Percentiles rank a stretch among this genome's conserved stretches.
Conservation (phyloP, 2,797 vertebrate species). For the Bradypus variegatus region DNA sequence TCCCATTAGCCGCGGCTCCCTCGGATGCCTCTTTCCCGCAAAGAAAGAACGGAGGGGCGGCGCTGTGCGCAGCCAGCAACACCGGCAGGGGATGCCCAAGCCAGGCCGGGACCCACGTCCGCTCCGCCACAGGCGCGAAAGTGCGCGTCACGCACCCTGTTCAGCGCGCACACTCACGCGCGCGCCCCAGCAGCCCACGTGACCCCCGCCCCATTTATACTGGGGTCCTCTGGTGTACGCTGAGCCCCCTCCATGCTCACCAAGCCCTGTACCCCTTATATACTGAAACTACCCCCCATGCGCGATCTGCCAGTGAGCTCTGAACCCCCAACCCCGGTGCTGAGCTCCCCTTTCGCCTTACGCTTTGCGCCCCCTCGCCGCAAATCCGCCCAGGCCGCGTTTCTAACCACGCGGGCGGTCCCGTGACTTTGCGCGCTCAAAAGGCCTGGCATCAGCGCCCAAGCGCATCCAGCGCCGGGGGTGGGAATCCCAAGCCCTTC, state of each 20-base stretch:
- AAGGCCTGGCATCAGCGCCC: too few species aligned
- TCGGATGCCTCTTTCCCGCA: background rate
- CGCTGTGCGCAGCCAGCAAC: too few species aligned
- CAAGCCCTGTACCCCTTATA: too few species aligned
- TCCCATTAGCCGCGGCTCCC: background rate
- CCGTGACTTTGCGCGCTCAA: too few species aligned
- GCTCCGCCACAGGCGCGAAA: background rate
- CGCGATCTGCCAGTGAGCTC: rapidly evolving
- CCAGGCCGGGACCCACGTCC: background rate
- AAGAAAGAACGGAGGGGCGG: background rate
- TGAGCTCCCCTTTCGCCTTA: background rate
- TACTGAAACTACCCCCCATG: background rate
- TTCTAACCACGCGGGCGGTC: background rate
- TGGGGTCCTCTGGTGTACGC: too few species aligned
- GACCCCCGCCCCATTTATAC: background rate
- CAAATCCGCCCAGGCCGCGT: background rate
- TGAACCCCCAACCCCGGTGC: background rate
- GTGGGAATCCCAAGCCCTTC: too few species aligned
- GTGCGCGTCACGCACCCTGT: background rate
- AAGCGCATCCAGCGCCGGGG: rapidly evolving
- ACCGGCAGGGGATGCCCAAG: rapidly evolving
- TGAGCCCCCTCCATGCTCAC: background rate
- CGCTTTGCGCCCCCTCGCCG: slow-evolving; percentile 15
- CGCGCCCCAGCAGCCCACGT: background rate
- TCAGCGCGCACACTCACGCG: too few species aligned